Evolutionary conservation across 2,797 vertebrate species (phyloP).

Genomic region (Cyclopterus lumpus): DNA sequence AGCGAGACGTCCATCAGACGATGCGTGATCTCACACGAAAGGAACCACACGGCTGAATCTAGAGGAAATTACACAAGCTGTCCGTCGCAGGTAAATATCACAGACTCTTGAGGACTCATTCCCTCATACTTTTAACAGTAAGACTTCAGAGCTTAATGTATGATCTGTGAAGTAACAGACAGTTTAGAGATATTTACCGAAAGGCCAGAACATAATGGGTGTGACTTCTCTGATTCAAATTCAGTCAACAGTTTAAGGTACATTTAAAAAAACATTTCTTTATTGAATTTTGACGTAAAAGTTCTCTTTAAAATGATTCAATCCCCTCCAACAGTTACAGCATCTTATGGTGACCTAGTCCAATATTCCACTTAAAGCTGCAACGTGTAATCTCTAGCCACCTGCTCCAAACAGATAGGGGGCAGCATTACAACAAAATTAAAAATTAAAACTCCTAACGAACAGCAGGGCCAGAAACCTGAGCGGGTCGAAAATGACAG

Average conservation of each 20-base stretch:
- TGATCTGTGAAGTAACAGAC: background rate
- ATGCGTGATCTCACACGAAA: background rate
- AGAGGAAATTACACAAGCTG: background rate
- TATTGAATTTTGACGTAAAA: background rate
- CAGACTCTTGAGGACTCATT: background rate
- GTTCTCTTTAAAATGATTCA: background rate
- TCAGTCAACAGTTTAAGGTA: background rate
- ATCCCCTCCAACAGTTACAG: background rate
- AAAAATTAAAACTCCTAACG: too few species aligned
- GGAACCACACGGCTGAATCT: background rate
- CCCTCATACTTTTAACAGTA: background rate
- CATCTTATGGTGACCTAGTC: background rate
- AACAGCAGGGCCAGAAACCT: background rate
- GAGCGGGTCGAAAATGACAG: background rate
- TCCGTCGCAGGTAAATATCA: slow-evolving; percentile 29
- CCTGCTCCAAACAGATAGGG: background rate
- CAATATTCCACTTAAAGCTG: background rate
- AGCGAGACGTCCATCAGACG: slow-evolving; percentile 29
- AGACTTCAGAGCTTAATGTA: background rate
- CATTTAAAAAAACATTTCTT: background rate
- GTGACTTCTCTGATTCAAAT: background rate
- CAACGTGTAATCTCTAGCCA: background rate
- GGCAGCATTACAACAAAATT: background rate
- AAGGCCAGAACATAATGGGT: background rate
- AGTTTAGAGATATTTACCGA: background rate